Evolutionary conservation across 2,113 vertebrate species (phyloP), one percentile per base, ranked within the genome.

Genomic region (Ariopsis seemanni): DNA sequence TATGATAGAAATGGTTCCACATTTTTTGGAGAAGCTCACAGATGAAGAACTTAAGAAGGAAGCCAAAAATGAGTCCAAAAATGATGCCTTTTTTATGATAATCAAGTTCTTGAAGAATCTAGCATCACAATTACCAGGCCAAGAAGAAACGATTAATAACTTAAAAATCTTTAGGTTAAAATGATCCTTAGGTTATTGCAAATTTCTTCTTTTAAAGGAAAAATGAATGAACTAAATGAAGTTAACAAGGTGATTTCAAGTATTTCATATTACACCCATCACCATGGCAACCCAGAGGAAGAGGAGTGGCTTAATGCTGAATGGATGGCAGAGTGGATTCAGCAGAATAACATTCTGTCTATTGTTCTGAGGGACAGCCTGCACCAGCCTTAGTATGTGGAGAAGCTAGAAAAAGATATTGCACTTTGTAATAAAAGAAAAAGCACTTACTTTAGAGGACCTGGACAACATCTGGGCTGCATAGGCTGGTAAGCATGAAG

Each of bases 151-250:
- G 18, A 97, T 99, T 94, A 99, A 99, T 95, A 99, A 99, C 92
- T 97, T 99, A 97, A 98, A 99, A 95, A 99, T 99, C 96, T 99
- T 99, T 98, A 99, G 98, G 90, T 97, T 99, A 97, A 99, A 98
- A 99, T 99, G 98, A 99, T 99, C 95, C 98, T 99, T 97, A 99
- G 98, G 95, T 98, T 99, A 96, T 97, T 99, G 94, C 98, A 99
- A 96, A 99, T 99, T 97, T 99, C 98, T 93, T 99, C 98, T 96
- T 99, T 99, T 95, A 99, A 99, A 92, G 98, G 98, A 92, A 99
- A 99, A 96, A 99, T 99, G 98, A 99, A 99, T 95, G 98, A 98
- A 96, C 96, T 99, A 96, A 99, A 99, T 96, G 98, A 99, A 96
- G 97, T 99, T 87, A 99, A 99, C 94, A 99, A 99, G 93, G 98